Conservation (phyloP, 1,140 invertebrate species). For the Bacillus rossius region DNA sequence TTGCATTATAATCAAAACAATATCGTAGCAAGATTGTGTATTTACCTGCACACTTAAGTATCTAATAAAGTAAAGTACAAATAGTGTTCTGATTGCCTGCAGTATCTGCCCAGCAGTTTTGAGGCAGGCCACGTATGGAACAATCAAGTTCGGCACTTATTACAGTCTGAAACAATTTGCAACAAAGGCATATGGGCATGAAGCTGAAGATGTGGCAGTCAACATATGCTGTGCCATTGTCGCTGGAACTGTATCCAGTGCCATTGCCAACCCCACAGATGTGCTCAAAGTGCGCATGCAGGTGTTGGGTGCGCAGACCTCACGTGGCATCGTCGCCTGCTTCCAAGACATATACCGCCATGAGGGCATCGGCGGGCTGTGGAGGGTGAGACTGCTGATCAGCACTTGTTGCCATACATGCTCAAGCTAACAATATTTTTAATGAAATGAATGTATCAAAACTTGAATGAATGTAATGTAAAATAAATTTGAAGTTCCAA, state of each 20-base stretch:
- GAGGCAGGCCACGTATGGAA: slow-evolving; percentile 91
- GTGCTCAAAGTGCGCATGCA: slow-evolving; percentile 97
- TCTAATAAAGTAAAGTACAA: no score
- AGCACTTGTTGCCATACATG: no score
- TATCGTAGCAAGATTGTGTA: no score
- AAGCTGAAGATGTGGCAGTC: slow-evolving; percentile 58
- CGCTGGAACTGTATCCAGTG: slow-evolving; percentile 82
- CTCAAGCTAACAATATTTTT: no score
- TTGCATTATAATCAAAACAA: no score
- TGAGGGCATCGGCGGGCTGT: slow-evolving; percentile 78
- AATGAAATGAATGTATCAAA: no score
- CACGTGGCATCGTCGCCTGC: slow-evolving; percentile 56
- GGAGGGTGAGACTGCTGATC: slow-evolving; percentile 64
- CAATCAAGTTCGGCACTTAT: slow-evolving; percentile 95
- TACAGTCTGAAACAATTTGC: slow-evolving; percentile 77
- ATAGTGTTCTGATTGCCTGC: slow-evolving; percentile 26
- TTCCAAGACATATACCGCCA: slow-evolving; percentile 72
- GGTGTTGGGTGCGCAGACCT: slow-evolving; percentile 49
- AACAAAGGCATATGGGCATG: slow-evolving; percentile 47
- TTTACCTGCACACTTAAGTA: no score
- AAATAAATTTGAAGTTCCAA: background rate
- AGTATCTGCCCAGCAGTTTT: slow-evolving; percentile 89
- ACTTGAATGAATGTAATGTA: no score
- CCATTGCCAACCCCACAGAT: slow-evolving; percentile 97
- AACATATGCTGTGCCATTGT: slow-evolving; percentile 83